Evolutionary conservation across 1,140 invertebrate genomes (phyloP).

Genomic region (Lordiphosa mommai): DNA sequence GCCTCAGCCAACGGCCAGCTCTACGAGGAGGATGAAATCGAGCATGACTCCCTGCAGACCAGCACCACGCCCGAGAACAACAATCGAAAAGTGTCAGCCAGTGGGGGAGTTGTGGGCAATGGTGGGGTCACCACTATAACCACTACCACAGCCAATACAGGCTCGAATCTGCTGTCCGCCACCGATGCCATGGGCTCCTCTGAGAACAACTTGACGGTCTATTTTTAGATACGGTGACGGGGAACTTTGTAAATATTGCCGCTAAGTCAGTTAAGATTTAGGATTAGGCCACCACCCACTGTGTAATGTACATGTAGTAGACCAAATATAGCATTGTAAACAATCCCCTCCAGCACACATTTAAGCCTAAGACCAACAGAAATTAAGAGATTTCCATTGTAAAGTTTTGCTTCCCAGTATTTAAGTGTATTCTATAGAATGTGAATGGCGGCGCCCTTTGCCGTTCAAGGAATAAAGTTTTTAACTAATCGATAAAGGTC

Average conservation of each 20-base stretch:
- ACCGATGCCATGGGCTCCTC: conserved; percentile 77
- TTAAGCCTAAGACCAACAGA: conserved; percentile 26
- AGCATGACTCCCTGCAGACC: conserved; percentile 69
- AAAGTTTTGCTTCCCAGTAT: conserved; percentile 66
- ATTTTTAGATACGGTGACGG: conserved; percentile 42
- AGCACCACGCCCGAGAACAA: conserved; percentile 57
- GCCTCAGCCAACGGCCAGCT: conserved; percentile 77
- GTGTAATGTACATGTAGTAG: conserved; percentile 69
- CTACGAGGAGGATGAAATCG: conserved; percentile 77
- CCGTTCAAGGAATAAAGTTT: conserved; percentile 33
- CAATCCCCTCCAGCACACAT: conserved; percentile 33
- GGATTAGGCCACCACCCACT: conserved; percentile 34
- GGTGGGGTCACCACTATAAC: conserved; percentile 47
- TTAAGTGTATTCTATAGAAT: conserved; percentile 11
- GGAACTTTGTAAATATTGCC: conserved; percentile 57
- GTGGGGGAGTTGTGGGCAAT: conserved; percentile 7
- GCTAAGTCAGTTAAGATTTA: conserved; percentile 49
- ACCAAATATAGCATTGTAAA: conserved; percentile 76
- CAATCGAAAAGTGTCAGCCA: conserved; percentile 51
- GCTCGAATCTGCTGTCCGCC: conserved; percentile 61
- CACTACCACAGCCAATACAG: conserved; percentile 33
- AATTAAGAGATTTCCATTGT: conserved; percentile 61
- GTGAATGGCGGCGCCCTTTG: too few relatives aligned
- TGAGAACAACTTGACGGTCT: conserved; percentile 79
- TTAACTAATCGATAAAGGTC: conserved; percentile 22